Evolutionary conservation across 2,113 vertebrate genomes (phyloP).

Genomic region (Bos indicus): DNA sequence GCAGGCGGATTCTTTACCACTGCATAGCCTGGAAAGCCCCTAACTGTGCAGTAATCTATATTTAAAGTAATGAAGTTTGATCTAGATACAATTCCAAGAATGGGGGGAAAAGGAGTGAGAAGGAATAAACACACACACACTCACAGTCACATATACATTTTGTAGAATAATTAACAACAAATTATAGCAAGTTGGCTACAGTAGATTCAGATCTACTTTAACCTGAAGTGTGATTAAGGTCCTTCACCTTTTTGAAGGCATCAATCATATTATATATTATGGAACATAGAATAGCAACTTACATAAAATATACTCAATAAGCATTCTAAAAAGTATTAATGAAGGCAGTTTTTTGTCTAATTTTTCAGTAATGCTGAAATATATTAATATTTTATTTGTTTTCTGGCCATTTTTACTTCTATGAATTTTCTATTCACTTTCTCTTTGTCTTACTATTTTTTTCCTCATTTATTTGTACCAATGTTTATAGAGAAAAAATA

Average conservation of each 20-base stretch:
- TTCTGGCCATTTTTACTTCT: neutral
- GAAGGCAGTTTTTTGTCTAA: neutral
- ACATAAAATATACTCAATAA: neutral
- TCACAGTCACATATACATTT: neutral
- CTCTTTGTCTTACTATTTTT: neutral
- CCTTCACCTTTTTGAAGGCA: neutral
- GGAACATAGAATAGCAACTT: neutral
- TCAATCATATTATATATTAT: neutral
- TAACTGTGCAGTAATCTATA: neutral
- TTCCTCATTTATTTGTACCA: neutral
- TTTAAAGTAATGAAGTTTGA: neutral
- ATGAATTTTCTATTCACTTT: neutral
- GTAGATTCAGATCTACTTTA: neutral
- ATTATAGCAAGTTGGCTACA: neutral
- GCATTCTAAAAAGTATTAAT: constrained; percentile 1
- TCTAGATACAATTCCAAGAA: neutral
- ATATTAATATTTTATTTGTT: neutral
- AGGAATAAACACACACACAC: neutral
- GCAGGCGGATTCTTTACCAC: neutral
- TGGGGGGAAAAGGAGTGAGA: neutral
- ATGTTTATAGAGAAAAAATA: neutral
- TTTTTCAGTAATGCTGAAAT: neutral
- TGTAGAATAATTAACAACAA: neutral
- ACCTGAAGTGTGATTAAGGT: neutral
- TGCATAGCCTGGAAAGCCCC: neutral